These are phyloP conservation scores for Stichopus horrens DNA, from an alignment of 53 echinoderm and acorn worm genomes.

Conservation along the genomic window DNA sequence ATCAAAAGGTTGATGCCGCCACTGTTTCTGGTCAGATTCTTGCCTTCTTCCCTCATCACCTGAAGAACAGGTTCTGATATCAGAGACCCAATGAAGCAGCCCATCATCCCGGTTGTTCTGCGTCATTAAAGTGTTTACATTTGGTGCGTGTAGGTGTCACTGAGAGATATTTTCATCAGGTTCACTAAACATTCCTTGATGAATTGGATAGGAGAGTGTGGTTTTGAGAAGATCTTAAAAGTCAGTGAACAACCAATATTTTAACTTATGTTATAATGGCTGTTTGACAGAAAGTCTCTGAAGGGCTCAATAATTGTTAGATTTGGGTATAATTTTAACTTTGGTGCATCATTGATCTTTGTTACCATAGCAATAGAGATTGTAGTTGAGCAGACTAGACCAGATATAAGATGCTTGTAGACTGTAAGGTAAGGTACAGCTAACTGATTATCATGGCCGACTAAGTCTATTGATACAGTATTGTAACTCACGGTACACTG, in stretches of 20 bases:
- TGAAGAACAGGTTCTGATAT: neutral
- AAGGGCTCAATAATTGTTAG: neutral
- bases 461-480: too few relatives aligned
- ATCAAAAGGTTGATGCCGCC: slow-evolving; percentile 11
- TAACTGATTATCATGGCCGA: too few relatives aligned
- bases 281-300: neutral
- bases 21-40: slow-evolving; percentile 1
- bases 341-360: slow-evolving; percentile 14
- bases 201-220: slow-evolving; percentile 1
- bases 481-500: too few relatives aligned
- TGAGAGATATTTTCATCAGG: slow-evolving; percentile 21
- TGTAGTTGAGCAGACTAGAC: too few relatives aligned
- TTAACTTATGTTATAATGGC: neutral
- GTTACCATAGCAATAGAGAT: neutral
- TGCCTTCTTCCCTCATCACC: neutral
- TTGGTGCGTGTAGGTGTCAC: slow-evolving; percentile 40
- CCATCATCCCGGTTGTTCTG: neutral
- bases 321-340: slow-evolving; percentile 26
- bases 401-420: too few relatives aligned
- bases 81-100: slow-evolving; percentile 28
- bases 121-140: slow-evolving; percentile 32
- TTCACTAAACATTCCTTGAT: slow-evolving; percentile 1
- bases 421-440: too few relatives aligned
- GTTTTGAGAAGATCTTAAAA: slow-evolving; percentile 1
- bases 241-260: slow-evolving; percentile 10